Conservation (phyloP, 2,797 vertebrate genomes). For the Taeniopygia guttata region DNA sequence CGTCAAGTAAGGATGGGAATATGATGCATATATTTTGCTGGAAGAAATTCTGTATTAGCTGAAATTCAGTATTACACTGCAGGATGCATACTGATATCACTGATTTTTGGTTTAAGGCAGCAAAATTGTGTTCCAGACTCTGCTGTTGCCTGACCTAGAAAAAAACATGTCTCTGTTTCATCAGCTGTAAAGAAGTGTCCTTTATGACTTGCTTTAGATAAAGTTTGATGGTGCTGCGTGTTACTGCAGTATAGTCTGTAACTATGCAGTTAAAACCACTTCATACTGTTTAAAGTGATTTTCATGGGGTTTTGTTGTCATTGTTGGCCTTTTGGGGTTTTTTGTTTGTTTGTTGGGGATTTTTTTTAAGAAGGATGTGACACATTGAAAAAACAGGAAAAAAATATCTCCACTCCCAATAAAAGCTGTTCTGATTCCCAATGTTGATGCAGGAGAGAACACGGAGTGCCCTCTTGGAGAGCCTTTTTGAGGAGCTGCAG, state of each 20-base stretch:
- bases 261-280: not conserved
- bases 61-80: not conserved
- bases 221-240: not conserved
- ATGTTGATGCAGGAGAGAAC: slow-evolving; percentile 83
- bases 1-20: not conserved
- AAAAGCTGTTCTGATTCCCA: not conserved
- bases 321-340: not conserved
- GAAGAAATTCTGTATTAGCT: not conserved
- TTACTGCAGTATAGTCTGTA: not conserved
- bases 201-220: not conserved
- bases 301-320: not conserved
- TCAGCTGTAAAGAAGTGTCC: not conserved
- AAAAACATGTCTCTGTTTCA: not conserved
- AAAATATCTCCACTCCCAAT: fast-evolving
- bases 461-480: slow-evolving; percentile 87
- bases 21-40: not conserved
- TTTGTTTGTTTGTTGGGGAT: not conserved
- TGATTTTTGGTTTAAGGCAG: not conserved
- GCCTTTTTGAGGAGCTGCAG: slow-evolving; percentile 89
- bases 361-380: not conserved
- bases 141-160: not conserved
- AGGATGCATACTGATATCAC: not conserved
- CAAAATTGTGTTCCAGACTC: not conserved
- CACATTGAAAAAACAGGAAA: not conserved
- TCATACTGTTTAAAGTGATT: not conserved